These are phyloP conservation scores for Rhodeus uyekii DNA, from an alignment of 2,797 vertebrate species.

Conservation along the genomic window DNA sequence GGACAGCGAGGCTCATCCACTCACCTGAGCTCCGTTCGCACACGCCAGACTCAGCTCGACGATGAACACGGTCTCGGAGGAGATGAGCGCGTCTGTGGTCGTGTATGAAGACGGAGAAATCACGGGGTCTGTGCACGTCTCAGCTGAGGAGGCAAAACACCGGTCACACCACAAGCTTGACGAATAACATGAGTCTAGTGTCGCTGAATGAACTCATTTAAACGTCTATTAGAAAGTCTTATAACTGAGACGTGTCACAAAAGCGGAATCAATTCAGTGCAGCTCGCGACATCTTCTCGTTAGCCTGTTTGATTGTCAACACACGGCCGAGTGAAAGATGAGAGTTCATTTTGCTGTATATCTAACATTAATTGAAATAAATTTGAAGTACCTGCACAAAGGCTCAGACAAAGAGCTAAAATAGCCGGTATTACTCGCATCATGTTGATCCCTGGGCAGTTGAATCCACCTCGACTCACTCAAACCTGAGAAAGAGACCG, in stretches of 20 bases:
- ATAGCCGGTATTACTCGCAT: constrained; percentile 37
- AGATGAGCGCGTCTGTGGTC: constrained; percentile 90
- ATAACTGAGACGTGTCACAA: not conserved
- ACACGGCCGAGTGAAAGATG: not conserved
- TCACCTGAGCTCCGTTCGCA: constrained; percentile 90
- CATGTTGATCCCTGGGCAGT: constrained; percentile 29
- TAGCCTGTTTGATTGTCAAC: not conserved
- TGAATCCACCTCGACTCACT: not conserved
- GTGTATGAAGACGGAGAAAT: constrained; percentile 92
- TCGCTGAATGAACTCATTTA: not conserved
- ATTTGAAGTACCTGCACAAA: constrained; percentile 49
- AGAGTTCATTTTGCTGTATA: not conserved
- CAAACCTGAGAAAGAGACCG: constrained; percentile 12
- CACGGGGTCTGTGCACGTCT: constrained; percentile 86
- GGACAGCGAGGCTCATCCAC: not conserved
- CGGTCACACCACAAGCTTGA: not conserved
- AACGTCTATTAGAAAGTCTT: not conserved
- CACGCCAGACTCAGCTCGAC: constrained; percentile 90
- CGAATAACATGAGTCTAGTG: not conserved
- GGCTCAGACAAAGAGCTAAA: constrained; percentile 47
- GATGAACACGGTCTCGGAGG: constrained; percentile 92
- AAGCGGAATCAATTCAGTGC: not conserved
- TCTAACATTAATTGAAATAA: not conserved
- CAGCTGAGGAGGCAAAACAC: constrained; percentile 69
- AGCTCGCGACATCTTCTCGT: not conserved